These are phyloP conservation scores for Bucorvus abyssinicus DNA, from an alignment of 2,797 vertebrate species.

Conservation along the genomic window DNA sequence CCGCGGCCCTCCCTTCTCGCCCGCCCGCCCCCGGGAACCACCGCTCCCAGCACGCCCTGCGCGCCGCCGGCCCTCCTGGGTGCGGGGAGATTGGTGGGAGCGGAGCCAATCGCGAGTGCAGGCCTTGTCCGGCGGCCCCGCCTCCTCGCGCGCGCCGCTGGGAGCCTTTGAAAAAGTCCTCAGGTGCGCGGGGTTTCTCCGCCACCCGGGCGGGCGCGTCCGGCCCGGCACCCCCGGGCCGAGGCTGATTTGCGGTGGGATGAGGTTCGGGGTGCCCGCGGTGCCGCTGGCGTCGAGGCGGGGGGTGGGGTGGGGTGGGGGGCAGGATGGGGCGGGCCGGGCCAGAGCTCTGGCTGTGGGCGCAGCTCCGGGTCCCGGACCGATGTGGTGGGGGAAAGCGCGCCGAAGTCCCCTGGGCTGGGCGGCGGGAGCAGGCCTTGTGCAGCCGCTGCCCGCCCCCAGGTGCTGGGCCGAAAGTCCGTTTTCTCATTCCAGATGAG, in stretches of 20 bases:
- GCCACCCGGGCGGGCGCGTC: rapidly evolving
- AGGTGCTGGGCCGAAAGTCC: background rate
- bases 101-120: background rate
- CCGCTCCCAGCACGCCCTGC: background rate
- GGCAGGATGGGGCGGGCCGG: rapidly evolving
- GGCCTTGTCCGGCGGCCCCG: background rate
- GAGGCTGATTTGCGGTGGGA: background rate
- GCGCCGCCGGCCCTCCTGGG: rapidly evolving
- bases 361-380: rapidly evolving
- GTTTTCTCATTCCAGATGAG: rapidly evolving
- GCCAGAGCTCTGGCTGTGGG: background rate
- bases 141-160: background rate
- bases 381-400: background rate
- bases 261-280: background rate
- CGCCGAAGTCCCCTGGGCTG: background rate
- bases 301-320: too few species aligned
- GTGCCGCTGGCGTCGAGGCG: background rate
- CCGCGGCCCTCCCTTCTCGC: too few species aligned
- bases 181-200: rapidly evolving
- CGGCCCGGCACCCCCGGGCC: rapidly evolving
- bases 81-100: background rate
- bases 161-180: background rate
- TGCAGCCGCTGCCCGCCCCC: background rate
- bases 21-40: background rate
- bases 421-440: background rate